Conservation (phyloP, 2,888 invertebrate genomes). For the Amiota communis region DNA sequence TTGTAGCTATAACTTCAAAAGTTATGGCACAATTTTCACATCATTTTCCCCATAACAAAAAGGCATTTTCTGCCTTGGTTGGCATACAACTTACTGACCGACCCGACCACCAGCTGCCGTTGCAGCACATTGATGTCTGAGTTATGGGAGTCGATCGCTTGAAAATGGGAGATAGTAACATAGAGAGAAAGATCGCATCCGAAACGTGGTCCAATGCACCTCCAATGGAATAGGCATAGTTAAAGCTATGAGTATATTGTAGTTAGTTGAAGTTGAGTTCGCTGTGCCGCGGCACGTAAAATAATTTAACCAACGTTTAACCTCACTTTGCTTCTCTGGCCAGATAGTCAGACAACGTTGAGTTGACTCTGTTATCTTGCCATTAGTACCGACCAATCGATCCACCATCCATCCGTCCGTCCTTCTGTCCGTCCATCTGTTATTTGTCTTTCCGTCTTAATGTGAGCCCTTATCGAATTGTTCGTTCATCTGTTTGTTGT, state of each 20-base stretch:
- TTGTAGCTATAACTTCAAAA: conserved; percentile 48
- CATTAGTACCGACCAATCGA: neutral
- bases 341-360: neutral
- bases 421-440: conserved; percentile 16
- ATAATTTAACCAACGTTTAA: conserved; percentile 72
- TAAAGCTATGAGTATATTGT: no score
- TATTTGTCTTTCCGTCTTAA: conserved; percentile 32
- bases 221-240: no score
- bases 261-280: neutral
- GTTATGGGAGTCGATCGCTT: conserved; percentile 55
- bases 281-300: conserved; percentile 61
- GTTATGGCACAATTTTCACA: conserved; percentile 70
- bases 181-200: neutral
- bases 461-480: neutral
- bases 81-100: neutral
- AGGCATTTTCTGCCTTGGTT: conserved; percentile 3
- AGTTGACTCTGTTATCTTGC: conserved; percentile 16
- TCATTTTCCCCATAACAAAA: conserved; percentile 56
- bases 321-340: conserved; percentile 56
- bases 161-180: no score
- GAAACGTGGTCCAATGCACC: conserved; percentile 2
- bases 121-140: conserved; percentile 49
- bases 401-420: neutral
- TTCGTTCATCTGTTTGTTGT: conserved; percentile 7
- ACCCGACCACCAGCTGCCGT: conserved; percentile 4